Base-by-base conservation (phyloP, 2,888 invertebrate species). In the Arenicola marina region DNA sequence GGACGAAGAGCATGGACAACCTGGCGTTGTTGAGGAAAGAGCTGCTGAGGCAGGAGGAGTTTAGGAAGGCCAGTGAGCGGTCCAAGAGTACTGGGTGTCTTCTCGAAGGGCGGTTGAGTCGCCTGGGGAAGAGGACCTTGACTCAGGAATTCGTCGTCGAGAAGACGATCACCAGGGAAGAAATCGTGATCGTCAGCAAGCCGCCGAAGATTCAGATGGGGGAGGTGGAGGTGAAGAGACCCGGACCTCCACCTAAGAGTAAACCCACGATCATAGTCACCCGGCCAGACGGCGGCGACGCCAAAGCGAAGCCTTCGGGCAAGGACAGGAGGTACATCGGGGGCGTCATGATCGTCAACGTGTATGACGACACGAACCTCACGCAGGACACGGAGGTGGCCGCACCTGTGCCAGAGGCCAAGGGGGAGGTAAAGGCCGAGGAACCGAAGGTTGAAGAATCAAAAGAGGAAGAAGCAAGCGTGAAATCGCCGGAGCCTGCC, bases 81-180 rank as follows among this genome's bases (percentile, higher is more conserved):
- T 48, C 48, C 7, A 48, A 48, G 48, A 48, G 48, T 24, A 48
- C 48, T 7, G 48, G 48, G 18, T 48, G 48, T 24, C 26, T 48
- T 11, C 48, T 48, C 24, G 48, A 48, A 48, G 48, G 48, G 24
- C 48, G 48, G 11, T n/a, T 48, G 18, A 7, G 18, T 48, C 11
- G 24, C 7, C 48, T 48, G 48, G 48, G 18, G 7, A 11, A 24
- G 15, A 11, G 26, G 48, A 48, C 48, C 7, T 24, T 48, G 48
- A 48, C 48, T n/a, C 48, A 48, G 48, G 48, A 48, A 48, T 7
- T 21, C 7, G 18, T 48, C 26, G 11, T n/a, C 26, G 48, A 48
- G 24, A 48, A 11, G 26, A 24, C 24, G 26, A 48, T 24, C 15
- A 48, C 48, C 48, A 24, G 15, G 7, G 48, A 48, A 24, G 48